Percentiles rank a stretch among this genome's conserved stretches.
These are phyloP conservation scores for Mercenaria mercenaria DNA, from an alignment of 1,140 invertebrate species.

Conservation along the genomic window DNA sequence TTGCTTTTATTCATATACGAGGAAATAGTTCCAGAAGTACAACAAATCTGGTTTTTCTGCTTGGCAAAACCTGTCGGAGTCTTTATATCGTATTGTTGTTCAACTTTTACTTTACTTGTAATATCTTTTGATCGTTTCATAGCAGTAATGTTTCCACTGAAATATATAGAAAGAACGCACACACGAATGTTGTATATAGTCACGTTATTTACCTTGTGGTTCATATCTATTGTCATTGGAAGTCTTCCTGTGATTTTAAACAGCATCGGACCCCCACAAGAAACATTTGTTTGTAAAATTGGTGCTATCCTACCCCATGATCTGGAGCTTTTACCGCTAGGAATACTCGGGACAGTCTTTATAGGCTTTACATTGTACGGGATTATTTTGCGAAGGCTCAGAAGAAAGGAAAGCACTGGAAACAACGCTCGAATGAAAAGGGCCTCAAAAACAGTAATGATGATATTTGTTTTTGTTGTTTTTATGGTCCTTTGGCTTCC, in stretches of 20 bases:
- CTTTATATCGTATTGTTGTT: background rate
- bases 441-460: background rate
- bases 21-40: background rate
- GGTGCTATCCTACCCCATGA: background rate
- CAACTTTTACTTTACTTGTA: background rate
- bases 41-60: conserved; percentile 7
- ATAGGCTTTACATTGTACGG: background rate
- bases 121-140: conserved; percentile 47
- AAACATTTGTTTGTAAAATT: background rate
- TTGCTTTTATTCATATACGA: background rate
- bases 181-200: background rate
- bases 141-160: conserved; percentile 24
- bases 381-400: background rate
- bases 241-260: background rate
- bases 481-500: conserved; percentile 9
- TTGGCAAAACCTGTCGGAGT: background rate
- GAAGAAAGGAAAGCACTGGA: background rate
- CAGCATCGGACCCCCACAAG: background rate
- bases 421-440: background rate
- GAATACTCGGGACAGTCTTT: background rate
- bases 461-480: background rate
- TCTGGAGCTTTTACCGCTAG: background rate
- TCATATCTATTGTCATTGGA: background rate
- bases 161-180: background rate
- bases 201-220: background rate